These are phyloP conservation scores for Drosophila serrata DNA, from an alignment of 1,140 invertebrate species.

Conservation along the genomic window DNA sequence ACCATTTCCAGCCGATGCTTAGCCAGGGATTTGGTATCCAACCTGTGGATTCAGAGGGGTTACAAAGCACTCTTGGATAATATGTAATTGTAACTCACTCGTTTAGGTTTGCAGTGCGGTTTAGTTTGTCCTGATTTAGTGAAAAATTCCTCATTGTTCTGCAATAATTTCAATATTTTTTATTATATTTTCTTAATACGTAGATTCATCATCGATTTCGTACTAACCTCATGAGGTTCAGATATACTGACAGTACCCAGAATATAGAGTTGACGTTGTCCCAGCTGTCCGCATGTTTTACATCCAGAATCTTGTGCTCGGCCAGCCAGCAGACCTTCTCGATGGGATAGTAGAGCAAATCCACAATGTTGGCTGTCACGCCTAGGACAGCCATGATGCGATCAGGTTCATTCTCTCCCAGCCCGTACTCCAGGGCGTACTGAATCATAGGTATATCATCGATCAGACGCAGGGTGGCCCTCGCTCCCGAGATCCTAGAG, in stretches of 20 bases:
- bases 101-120: slow-evolving; percentile 57
- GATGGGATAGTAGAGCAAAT: slow-evolving; percentile 91
- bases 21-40: slow-evolving; percentile 82
- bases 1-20: slow-evolving; percentile 87
- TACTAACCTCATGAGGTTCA: slow-evolving; percentile 85
- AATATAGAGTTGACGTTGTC: slow-evolving; percentile 90
- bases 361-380: slow-evolving; percentile 90
- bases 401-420: slow-evolving; percentile 89
- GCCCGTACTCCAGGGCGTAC: slow-evolving; percentile 88
- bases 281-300: slow-evolving; percentile 88
- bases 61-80: background rate
- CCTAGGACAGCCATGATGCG: slow-evolving; percentile 88
- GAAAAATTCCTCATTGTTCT: slow-evolving; percentile 86
- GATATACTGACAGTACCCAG: slow-evolving; percentile 92
- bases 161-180: background rate
- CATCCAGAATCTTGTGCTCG: slow-evolving; percentile 89
- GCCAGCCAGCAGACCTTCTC: slow-evolving; percentile 94
- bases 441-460: slow-evolving; percentile 91
- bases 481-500: slow-evolving; percentile 88
- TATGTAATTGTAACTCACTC: slow-evolving; percentile 56
- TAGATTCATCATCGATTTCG: slow-evolving; percentile 28
- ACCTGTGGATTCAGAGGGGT: slow-evolving; percentile 41
- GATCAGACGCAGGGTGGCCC: slow-evolving; percentile 90
- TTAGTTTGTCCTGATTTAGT: slow-evolving; percentile 86
- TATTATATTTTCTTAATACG: background rate